Conservation (phyloP, 2,113 vertebrate species). For the Sarotherodon lohbergeri region DNA sequence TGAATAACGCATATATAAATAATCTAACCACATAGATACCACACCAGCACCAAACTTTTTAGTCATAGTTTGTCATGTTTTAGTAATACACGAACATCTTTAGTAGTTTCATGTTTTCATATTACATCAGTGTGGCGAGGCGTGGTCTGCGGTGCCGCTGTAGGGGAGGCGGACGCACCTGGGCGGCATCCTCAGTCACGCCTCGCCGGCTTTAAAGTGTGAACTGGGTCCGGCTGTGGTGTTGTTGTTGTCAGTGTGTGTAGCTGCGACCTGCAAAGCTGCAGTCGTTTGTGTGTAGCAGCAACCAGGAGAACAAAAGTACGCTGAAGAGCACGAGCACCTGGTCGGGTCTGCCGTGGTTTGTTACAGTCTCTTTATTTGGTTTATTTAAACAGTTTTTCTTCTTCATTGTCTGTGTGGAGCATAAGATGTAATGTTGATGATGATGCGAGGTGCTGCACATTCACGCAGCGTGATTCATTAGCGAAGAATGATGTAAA, state of each 20-base stretch:
- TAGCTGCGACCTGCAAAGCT: too few species aligned
- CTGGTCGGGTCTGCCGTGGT: fast-evolving
- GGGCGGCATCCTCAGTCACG: too few species aligned
- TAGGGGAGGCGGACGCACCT: too few species aligned
- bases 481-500: fast-evolving
- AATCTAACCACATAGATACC: not conserved
- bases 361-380: not conserved
- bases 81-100: not conserved
- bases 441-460: not conserved
- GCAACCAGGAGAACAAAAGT: too few species aligned
- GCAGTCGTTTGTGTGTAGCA: too few species aligned
- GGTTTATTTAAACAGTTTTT: not conserved
- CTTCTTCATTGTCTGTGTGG: not conserved
- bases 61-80: not conserved
- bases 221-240: not conserved
- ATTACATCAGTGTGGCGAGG: fast-evolving
- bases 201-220: not conserved
- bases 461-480: not conserved
- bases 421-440: not conserved
- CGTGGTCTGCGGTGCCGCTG: not conserved
- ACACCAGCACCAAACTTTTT: not conserved
- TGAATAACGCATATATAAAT: not conserved
- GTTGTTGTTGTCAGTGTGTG: not conserved
- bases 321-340: not conserved
- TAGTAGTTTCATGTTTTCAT: not conserved